Base-by-base conservation (phyloP, 2,113 vertebrate genomes). In the Seriola quinqueradiata region DNA sequence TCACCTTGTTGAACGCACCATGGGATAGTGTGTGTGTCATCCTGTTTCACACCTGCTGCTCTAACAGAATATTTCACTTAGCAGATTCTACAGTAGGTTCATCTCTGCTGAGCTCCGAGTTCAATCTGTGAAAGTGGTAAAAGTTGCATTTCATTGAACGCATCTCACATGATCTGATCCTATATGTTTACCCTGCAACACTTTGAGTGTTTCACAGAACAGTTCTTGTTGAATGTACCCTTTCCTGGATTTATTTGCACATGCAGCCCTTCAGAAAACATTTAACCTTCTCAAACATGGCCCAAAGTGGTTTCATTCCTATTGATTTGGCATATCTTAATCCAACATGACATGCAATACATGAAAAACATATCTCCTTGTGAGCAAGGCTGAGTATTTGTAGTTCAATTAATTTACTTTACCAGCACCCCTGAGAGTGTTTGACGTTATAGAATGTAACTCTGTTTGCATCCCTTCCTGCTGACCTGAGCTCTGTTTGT, bases 31-130 rank as follows among this genome's bases (percentile, higher is more conserved):
- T 16, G 42, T 74, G 42, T 19, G 8, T 74, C 46, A 7, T n/a
- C 48, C 32, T 2, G n/a, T 59, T 74, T 74, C 42, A 34, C 44
- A 54, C 7, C 77, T 16, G 77, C 70, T 25, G 54, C 32, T 67
- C n/a, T 2, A 16, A 73, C 48, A n/a, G 16, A 73, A 2, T 40
- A 8, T 63, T 23, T 61, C 63, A 63, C 34, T 79, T 16, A 52
- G 58, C 65, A 36, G 36, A 9, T 16, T 36, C 9, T 8, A 8
- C 48, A 17, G 6, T 19, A 19, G 28, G 13, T 21, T 64, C n/a
- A 0, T 16, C 8, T 75, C 74, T 50, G 50, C 50, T 21, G 19
- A 21, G 50, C 50, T 54, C 48, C 1, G 11, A n/a, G 1, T n/a
- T 60, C 17, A 34, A 0, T 21, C 17, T 57, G 36, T 4, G 52